phyloP scores from a whole-genome alignment of 2,113 vertebrate species.

The Sterna hirundo region DNA sequence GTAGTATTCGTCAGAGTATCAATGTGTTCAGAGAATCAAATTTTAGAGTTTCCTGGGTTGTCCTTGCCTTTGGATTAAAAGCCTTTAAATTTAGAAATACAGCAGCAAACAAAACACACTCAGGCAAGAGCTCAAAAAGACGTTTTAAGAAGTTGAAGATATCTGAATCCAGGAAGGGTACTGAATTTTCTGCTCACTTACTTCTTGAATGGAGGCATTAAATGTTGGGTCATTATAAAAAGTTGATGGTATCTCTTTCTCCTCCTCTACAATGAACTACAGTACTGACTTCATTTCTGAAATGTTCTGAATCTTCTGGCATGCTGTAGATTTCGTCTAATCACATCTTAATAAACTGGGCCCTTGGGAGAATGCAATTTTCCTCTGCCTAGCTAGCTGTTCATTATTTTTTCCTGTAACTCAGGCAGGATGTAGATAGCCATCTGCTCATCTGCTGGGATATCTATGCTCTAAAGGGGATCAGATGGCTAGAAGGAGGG shows the following conservation, averaged over 20 bases:
- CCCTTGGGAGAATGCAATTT: background rate
- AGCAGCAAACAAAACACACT: background rate
- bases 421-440: background rate
- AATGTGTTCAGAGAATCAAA: background rate
- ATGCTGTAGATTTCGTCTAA: background rate
- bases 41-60: background rate
- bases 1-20: background rate
- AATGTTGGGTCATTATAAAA: background rate
- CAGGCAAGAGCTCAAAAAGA: background rate
- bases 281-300: background rate
- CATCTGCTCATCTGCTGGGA: background rate
- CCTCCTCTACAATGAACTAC: background rate
- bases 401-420: background rate
- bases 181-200: background rate
- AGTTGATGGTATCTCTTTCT: background rate
- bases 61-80: background rate
- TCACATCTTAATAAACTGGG: background rate
- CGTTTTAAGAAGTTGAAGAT: background rate
- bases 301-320: background rate
- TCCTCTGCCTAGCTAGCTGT: background rate
- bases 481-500: background rate
- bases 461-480: background rate
- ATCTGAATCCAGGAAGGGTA: background rate
- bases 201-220: background rate
- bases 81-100: background rate